These are phyloP conservation scores for Loris lydekkerianus DNA, from an alignment of 2,797 vertebrate genomes.

Conservation along the genomic window DNA sequence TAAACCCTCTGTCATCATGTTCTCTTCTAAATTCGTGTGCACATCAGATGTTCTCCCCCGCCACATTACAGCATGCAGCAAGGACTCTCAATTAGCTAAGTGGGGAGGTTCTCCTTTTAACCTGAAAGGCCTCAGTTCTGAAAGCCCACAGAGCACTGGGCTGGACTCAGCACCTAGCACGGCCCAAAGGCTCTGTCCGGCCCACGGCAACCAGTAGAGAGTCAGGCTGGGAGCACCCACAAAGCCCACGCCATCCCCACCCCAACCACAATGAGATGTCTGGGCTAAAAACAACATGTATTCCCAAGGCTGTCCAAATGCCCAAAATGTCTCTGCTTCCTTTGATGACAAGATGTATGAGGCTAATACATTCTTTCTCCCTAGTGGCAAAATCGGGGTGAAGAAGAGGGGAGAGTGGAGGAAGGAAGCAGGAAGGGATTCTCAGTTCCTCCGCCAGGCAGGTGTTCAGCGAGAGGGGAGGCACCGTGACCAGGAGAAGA, in stretches of 20 bases:
- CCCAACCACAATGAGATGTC: neutral
- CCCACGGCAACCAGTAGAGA: neutral
- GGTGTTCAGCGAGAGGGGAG: neutral
- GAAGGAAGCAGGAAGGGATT: neutral
- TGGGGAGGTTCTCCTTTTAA: neutral
- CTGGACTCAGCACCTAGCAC: neutral
- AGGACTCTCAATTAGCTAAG: conserved; percentile 30
- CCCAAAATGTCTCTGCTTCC: neutral
- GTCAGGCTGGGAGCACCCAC: neutral
- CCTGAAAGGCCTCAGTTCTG: neutral
- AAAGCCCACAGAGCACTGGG: neutral
- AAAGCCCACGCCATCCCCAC: neutral
- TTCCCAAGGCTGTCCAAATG: neutral
- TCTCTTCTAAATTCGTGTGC: neutral
- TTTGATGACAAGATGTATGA: neutral
- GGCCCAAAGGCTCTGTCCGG: accelerated
- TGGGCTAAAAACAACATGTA: neutral
- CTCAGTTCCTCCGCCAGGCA: neutral
- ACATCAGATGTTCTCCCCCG: neutral
- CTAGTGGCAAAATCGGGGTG: neutral
- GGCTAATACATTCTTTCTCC: neutral
- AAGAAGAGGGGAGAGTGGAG: neutral
- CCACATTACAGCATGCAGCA: neutral
- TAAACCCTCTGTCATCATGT: conserved; percentile 1
- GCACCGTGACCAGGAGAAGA: too few species aligned